Conservation (phyloP, 2,113 vertebrate species). For the Nannobrachium achirus region DNA sequence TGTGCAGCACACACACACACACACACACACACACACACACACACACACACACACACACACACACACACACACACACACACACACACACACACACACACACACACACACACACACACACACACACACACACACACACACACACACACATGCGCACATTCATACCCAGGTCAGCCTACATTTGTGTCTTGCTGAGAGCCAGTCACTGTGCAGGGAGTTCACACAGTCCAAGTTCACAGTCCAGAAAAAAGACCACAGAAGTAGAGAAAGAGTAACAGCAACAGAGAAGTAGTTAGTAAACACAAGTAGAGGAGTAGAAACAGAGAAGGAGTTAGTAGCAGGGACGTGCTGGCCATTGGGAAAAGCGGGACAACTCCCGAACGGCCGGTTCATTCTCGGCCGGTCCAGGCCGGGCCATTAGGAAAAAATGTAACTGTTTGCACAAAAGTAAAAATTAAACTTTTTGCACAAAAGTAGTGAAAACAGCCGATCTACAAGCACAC, state of each 20-base stretch:
- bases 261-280: neutral
- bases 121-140: neutral
- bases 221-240: constrained; percentile 19
- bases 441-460: no score
- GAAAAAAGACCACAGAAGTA: constrained; percentile 5
- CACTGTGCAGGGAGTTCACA: constrained; percentile 18
- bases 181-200: constrained; percentile 23
- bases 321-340: neutral
- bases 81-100: constrained; percentile 8
- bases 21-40: neutral
- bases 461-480: no score
- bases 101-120: neutral
- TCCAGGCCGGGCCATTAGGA: no score
- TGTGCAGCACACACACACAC: constrained; percentile 12
- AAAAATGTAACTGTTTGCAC: no score
- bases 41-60: neutral
- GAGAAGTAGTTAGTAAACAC: neutral
- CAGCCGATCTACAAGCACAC: no score
- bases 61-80: constrained; percentile 13
- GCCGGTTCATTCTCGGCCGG: no score
- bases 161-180: constrained; percentile 42
- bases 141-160: neutral
- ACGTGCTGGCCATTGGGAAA: no score
- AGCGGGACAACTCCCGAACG: no score
- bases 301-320: neutral